phyloP scores from a whole-genome alignment of 1,140 invertebrate species.

The Drosophila repletoides region DNA sequence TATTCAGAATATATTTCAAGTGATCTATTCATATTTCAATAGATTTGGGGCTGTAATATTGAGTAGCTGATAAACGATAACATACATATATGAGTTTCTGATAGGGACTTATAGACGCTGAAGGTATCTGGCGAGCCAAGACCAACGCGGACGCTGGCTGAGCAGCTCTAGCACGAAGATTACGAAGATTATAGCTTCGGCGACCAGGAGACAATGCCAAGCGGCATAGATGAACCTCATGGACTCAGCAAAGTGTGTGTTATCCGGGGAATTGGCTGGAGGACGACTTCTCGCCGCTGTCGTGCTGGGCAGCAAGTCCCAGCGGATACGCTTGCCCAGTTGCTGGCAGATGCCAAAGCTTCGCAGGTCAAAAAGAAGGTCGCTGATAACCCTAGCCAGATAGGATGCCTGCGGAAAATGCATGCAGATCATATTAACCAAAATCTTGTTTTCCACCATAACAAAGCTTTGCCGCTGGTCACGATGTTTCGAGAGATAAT shows the following conservation, averaged over 20 bases:
- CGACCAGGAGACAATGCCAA: slow-evolving; percentile 30
- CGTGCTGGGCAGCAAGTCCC: not conserved
- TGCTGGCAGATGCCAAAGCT: slow-evolving; percentile 51
- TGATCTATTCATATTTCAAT: too few relatives aligned
- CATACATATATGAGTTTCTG: not conserved
- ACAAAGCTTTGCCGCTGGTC: slow-evolving; percentile 1
- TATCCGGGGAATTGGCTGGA: not conserved
- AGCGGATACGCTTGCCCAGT: not conserved
- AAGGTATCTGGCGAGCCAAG: slow-evolving; percentile 6
- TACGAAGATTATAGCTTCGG: not conserved
- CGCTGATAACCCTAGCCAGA: slow-evolving; percentile 17
- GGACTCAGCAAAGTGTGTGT: slow-evolving; percentile 31
- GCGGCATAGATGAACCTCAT: slow-evolving; percentile 51
- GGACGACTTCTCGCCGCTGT: not conserved
- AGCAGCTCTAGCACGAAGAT: slow-evolving; percentile 44
- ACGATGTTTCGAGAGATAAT: slow-evolving; percentile 23
- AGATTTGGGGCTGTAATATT: not conserved
- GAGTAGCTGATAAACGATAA: too few relatives aligned
- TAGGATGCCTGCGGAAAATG: slow-evolving; percentile 55
- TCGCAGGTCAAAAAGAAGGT: slow-evolving; percentile 42
- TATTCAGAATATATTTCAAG: not conserved
- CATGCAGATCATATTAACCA: slow-evolving; percentile 58
- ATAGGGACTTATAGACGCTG: not conserved
- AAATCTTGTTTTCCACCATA: slow-evolving; percentile 34
- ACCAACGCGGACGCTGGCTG: not conserved